Conservation (phyloP, 2,888 invertebrate genomes). For the Agrypnus murinus region DNA sequence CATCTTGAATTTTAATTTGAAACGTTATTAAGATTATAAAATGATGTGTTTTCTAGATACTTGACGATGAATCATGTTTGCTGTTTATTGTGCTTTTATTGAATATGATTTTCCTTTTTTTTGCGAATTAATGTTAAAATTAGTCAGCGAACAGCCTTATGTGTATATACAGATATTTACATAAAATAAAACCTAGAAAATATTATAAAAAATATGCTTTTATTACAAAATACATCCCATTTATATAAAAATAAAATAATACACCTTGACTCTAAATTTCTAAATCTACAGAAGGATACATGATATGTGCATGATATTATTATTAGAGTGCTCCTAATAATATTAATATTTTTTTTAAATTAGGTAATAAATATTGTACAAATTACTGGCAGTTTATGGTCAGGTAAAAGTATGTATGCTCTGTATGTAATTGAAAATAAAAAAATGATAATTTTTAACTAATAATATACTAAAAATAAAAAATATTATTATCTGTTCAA, state of each 20-base stretch:
- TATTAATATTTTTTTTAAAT: not conserved
- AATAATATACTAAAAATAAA: too few species aligned
- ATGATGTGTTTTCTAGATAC: conserved; percentile 7
- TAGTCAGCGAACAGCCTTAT: conserved; percentile 25
- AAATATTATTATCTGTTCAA: too few species aligned
- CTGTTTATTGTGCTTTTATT: too few species aligned
- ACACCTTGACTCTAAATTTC: conserved; percentile 53
- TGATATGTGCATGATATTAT: conserved; percentile 17
- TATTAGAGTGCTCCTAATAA: conserved; percentile 26
- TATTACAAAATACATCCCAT: conserved; percentile 45
- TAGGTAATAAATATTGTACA: conserved; percentile 6
- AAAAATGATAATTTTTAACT: conserved; percentile 15
- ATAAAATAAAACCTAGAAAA: conserved; percentile 40
- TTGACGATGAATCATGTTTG: not conserved
- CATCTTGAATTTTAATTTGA: conserved; percentile 38
- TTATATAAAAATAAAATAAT: conserved; percentile 50
- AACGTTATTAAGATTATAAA: conserved; percentile 2
- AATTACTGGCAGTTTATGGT: conserved; percentile 29
- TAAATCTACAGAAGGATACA: conserved; percentile 20
- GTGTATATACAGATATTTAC: conserved; percentile 37
- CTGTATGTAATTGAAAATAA: conserved; percentile 6
- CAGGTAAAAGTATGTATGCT: conserved; percentile 20
- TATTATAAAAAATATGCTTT: conserved; percentile 37
- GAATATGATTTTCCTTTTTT: not conserved
- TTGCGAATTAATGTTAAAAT: conserved; percentile 21